These are phyloP conservation scores for Gortyna flavago DNA, from an alignment of 2,888 invertebrate genomes.

Conservation along the genomic window DNA sequence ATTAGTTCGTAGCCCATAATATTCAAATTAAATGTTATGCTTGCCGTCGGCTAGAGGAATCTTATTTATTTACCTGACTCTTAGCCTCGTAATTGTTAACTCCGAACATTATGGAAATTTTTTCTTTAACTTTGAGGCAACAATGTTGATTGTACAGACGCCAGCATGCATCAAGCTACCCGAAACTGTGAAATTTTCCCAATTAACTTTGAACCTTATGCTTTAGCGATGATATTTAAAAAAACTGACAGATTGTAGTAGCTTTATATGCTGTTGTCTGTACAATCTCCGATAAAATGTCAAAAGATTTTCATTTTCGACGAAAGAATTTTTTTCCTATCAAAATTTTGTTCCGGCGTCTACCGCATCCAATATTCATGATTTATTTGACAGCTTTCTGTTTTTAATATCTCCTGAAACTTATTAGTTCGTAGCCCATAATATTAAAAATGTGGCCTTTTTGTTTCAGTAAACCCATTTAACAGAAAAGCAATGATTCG, in stretches of 20 bases:
- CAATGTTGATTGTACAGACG: not conserved
- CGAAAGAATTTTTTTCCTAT: not conserved
- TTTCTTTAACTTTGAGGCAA: not conserved
- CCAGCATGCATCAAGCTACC: too few relatives aligned
- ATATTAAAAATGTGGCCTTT: slow-evolving; percentile 28
- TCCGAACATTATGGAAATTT: not conserved
- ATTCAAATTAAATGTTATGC: slow-evolving; percentile 77
- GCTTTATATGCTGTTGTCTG: too few relatives aligned
- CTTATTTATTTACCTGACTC: slow-evolving; percentile 66
- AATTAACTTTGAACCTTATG: too few relatives aligned
- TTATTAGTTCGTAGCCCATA: slow-evolving; percentile 53
- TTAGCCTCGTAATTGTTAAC: slow-evolving; percentile 55
- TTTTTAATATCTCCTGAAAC: slow-evolving; percentile 49
- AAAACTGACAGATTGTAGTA: too few relatives aligned
- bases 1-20: slow-evolving; percentile 50
- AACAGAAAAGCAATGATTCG: slow-evolving; percentile 69
- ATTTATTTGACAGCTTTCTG: slow-evolving; percentile 51
- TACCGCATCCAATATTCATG: slow-evolving; percentile 23
- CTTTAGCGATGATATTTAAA: too few relatives aligned
- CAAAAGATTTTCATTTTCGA: not conserved
- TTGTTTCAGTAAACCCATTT: slow-evolving; percentile 54
- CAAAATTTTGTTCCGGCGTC: slow-evolving; percentile 12
- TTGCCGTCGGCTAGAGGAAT: slow-evolving; percentile 68
- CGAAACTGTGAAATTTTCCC: too few relatives aligned
- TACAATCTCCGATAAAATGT: not conserved